phyloP scores from a whole-genome alignment of 1,140 invertebrate genomes.

The Dendroctonus ponderosae region DNA sequence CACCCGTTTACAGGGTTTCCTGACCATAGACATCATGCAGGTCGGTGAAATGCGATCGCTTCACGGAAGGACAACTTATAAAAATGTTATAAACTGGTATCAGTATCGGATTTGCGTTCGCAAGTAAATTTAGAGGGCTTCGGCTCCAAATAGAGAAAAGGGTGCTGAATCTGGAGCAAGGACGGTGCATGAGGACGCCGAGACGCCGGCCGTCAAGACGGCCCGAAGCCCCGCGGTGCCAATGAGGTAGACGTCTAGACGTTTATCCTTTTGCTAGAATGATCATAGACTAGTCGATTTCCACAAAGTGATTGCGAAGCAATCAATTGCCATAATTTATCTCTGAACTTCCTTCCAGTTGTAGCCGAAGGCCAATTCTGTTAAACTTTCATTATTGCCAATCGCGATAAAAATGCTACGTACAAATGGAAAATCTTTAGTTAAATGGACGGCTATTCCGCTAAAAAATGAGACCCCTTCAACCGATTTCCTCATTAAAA shows the following conservation, averaged over 20 bases:
- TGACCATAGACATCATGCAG: not conserved
- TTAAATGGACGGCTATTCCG: not conserved
- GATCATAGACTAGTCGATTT: too few relatives aligned
- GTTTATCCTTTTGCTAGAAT: not conserved
- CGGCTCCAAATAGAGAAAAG: not conserved
- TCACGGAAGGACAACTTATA: not conserved
- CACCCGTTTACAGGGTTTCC: not conserved
- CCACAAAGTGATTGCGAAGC: too few relatives aligned
- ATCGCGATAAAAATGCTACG: too few relatives aligned
- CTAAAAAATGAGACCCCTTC: not conserved
- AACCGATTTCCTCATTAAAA: not conserved
- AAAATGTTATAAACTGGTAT: too few relatives aligned
- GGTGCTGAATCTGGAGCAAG: constrained; percentile 13
- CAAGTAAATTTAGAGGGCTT: constrained; percentile 3
- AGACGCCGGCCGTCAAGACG: constrained; percentile 6
- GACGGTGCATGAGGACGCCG: constrained; percentile 9
- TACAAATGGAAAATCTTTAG: too few relatives aligned
- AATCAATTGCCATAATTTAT: too few relatives aligned
- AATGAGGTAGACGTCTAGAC: constrained; percentile 8
- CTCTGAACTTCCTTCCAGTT: too few relatives aligned
- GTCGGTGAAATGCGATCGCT: constrained; percentile 1
- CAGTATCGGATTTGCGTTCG: too few relatives aligned
- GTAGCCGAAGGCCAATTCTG: too few relatives aligned
- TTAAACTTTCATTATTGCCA: too few relatives aligned
- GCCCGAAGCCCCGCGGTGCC: constrained; percentile 6